Evolutionary conservation across 1,140 invertebrate genomes (phyloP).

Genomic region (Monomorium pharaonis): DNA sequence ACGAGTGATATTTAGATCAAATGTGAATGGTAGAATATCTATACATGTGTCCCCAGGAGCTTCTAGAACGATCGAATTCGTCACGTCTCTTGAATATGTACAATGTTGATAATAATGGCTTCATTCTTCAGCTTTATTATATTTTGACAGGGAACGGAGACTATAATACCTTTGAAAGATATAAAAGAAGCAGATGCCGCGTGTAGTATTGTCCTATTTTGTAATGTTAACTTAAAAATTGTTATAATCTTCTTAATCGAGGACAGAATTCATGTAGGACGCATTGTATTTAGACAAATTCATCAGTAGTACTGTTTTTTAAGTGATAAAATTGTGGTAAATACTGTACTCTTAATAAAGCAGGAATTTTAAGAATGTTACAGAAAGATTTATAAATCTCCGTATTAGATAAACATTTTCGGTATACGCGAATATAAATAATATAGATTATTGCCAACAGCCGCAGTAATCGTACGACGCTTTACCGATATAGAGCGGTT

Average conservation of each 20-base stretch:
- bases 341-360: neutral
- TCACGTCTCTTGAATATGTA: neutral
- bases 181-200: slow-evolving; percentile 29
- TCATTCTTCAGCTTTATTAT: slow-evolving; percentile 44
- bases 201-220: neutral
- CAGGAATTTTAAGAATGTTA: neutral
- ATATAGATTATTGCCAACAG: slow-evolving; percentile 40
- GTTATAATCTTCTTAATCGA: neutral
- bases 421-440: slow-evolving; percentile 16
- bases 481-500: slow-evolving; percentile 70
- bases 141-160: slow-evolving; percentile 45
- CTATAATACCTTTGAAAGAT: neutral
- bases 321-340: neutral
- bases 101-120: neutral
- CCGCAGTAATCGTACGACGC: slow-evolving; percentile 52
- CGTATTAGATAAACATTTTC: neutral
- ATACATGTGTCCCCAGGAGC: slow-evolving; percentile 16
- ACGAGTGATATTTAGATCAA: slow-evolving; percentile 35
- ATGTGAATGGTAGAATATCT: slow-evolving; percentile 14
- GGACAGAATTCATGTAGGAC: neutral
- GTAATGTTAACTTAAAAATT: neutral
- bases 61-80: slow-evolving; percentile 16
- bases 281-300: neutral
- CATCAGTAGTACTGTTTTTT: neutral
- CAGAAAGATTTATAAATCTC: neutral